phyloP scores from a whole-genome alignment of 92 coral and sea anemone species.

The Diadumene lineata region DNA sequence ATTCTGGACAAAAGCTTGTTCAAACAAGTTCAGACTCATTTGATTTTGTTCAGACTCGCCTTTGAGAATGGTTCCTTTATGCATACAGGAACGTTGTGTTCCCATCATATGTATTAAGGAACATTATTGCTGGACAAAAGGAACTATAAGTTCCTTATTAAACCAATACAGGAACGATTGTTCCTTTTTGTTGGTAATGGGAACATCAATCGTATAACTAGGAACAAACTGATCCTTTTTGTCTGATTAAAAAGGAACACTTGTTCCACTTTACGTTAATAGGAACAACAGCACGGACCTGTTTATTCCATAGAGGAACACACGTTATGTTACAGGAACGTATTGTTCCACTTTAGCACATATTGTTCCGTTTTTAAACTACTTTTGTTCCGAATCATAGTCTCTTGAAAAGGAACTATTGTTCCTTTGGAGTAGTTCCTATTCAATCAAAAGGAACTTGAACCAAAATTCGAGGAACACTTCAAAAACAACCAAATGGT shows the following conservation, averaged over 20 bases:
- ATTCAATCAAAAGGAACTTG: not conserved
- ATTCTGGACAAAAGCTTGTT: not conserved
- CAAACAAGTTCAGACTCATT: not conserved
- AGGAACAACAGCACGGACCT: not conserved
- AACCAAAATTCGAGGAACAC: conserved; percentile 2
- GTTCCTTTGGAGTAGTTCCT: not conserved
- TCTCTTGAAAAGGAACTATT: not conserved
- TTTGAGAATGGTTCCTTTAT: not conserved
- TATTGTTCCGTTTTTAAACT: not conserved
- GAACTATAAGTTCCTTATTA: not conserved
- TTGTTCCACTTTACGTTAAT: not conserved
- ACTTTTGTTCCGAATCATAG: not conserved
- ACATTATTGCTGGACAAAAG: not conserved
- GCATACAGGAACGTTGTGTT: too few relatives aligned
- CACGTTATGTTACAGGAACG: not conserved
- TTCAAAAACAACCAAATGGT: not conserved
- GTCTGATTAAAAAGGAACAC: not conserved
- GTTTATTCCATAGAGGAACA: not conserved
- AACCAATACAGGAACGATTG: not conserved
- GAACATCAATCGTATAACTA: not conserved
- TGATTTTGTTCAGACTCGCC: too few relatives aligned
- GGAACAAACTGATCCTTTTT: not conserved
- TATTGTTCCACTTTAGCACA: not conserved
- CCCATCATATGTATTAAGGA: not conserved
- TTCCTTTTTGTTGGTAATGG: not conserved